A percentile compares a stretch with the other conserved stretches of the same genome.
phyloP scores from a whole-genome alignment of 2,113 vertebrate species.

The Carollia perspicillata region DNA sequence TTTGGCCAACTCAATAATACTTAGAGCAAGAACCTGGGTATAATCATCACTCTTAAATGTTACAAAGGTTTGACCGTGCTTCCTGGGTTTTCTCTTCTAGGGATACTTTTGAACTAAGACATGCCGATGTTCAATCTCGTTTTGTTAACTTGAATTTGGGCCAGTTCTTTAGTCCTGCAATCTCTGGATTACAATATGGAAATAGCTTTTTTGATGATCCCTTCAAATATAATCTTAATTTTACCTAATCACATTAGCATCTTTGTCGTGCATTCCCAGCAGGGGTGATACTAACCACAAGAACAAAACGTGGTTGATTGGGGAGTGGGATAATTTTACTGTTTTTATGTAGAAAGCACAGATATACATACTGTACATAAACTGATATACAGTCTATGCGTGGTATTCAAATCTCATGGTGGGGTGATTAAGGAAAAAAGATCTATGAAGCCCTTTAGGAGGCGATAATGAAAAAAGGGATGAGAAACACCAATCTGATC shows the following conservation, averaged over 20 bases:
- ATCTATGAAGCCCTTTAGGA: neutral
- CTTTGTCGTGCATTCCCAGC: neutral
- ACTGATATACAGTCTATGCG: neutral
- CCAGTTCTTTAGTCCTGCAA: neutral
- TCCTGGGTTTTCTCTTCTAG: neutral
- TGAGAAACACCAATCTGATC: neutral
- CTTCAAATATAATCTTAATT: slow-evolving; percentile 15
- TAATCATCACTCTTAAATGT: neutral
- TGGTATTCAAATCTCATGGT: slow-evolving; percentile 4
- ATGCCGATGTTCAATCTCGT: neutral
- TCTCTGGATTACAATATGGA: neutral
- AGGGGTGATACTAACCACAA: neutral
- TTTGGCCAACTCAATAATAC: neutral
- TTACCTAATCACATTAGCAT: neutral
- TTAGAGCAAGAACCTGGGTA: neutral
- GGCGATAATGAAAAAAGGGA: neutral
- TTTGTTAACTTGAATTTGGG: neutral
- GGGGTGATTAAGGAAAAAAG: neutral
- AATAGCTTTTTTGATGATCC: neutral
- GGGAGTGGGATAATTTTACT: neutral
- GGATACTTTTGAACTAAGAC: neutral
- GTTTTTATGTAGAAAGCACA: neutral
- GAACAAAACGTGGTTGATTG: neutral
- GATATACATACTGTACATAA: neutral
- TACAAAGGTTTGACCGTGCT: neutral